Conservation (phyloP, 2,113 vertebrate species). For the Marmota flaviventris region DNA sequence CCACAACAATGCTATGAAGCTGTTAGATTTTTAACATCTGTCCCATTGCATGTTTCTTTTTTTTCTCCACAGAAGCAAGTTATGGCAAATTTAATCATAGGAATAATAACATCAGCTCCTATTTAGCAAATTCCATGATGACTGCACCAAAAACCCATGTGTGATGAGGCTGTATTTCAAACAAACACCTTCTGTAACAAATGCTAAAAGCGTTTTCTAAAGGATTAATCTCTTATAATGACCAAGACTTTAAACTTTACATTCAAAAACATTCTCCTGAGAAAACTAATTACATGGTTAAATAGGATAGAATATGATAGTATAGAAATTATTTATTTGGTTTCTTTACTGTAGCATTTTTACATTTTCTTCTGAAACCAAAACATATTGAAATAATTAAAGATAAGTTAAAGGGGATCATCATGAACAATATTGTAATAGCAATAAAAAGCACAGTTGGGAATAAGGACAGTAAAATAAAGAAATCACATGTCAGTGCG, state of each 20-base stretch:
- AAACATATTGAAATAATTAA: constrained; percentile 13
- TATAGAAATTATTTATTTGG: neutral
- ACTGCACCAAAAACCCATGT: neutral
- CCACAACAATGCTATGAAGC: neutral
- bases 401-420: neutral
- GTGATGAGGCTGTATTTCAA: neutral
- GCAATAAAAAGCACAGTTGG: neutral
- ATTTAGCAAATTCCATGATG: neutral
- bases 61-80: neutral
- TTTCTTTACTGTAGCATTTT: neutral
- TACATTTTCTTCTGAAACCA: neutral
- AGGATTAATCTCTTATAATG: neutral
- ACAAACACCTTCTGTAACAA: neutral
- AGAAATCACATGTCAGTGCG: neutral
- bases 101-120: neutral
- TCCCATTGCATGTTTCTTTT: neutral
- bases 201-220: neutral
- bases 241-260: neutral
- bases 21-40: neutral
- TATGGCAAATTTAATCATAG: neutral
- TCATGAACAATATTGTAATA: neutral
- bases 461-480: neutral
- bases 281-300: neutral
- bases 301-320: neutral
- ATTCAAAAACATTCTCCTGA: neutral